Conservation (phyloP, 1,140 invertebrate species). For the Potamilus streckersoni region DNA sequence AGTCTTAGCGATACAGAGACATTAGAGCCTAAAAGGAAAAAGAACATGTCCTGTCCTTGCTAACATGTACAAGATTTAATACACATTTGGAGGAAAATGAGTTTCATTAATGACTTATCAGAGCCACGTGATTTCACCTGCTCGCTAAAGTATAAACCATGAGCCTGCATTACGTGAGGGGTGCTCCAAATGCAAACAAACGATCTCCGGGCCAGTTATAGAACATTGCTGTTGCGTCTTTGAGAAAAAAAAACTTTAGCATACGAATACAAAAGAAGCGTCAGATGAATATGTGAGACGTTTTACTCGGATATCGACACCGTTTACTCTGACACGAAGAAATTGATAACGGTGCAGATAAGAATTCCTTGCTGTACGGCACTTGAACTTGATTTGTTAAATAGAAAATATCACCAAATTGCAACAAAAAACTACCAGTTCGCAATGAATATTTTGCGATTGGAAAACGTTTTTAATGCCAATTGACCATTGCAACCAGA, state of each 20-base stretch:
- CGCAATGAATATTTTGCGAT: conserved; percentile 28
- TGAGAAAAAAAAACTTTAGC: neutral
- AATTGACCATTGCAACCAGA: conserved; percentile 3
- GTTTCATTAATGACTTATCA: conserved; percentile 27
- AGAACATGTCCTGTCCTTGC: conserved; percentile 61
- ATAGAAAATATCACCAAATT: too few relatives aligned
- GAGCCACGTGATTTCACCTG: neutral
- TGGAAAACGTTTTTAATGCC: conserved; percentile 30
- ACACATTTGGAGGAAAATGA: conserved; percentile 63
- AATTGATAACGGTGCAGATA: too few relatives aligned
- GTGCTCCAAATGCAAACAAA: conserved; percentile 22
- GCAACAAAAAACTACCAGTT: conserved; percentile 2
- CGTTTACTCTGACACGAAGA: too few relatives aligned
- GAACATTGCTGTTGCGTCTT: too few relatives aligned
- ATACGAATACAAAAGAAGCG: conserved; percentile 3
- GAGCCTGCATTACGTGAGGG: conserved; percentile 30
- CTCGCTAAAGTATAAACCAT: conserved; percentile 26
- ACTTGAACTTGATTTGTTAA: too few relatives aligned
- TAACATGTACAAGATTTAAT: conserved; percentile 50
- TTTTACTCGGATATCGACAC: neutral
- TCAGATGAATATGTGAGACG: neutral
- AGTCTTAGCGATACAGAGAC: conserved; percentile 22
- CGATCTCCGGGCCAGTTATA: neutral
- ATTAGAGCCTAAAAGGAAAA: conserved; percentile 63
- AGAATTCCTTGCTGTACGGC: too few relatives aligned